Conservation (phyloP, 1,140 invertebrate species). For the Dendroctonus valens region DNA sequence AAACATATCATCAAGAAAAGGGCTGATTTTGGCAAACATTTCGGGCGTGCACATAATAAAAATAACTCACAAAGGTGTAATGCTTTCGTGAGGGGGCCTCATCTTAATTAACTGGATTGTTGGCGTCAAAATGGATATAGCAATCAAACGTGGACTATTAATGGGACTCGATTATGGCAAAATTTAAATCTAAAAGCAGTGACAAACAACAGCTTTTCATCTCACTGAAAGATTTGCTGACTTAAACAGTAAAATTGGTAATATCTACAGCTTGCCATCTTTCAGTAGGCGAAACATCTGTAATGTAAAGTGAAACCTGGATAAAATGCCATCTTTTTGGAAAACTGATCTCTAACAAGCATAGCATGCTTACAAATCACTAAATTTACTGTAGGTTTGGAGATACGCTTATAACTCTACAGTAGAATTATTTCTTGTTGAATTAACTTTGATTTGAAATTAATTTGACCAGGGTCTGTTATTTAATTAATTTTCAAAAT, state of each 20-base stretch:
- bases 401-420: neutral
- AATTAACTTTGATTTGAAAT: neutral
- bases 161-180: too few species aligned
- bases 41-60: slow-evolving; percentile 39
- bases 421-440: slow-evolving; percentile 4
- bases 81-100: slow-evolving; percentile 42
- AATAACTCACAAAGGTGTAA: slow-evolving; percentile 41
- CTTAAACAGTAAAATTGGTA: too few species aligned
- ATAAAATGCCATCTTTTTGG: slow-evolving; percentile 1
- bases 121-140: too few species aligned
- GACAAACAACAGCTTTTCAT: too few species aligned
- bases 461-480: neutral
- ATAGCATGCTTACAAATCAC: slow-evolving; percentile 23
- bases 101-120: neutral
- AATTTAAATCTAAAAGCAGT: too few species aligned
- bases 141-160: too few species aligned
- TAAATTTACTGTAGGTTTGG: slow-evolving; percentile 6
- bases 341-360: slow-evolving; percentile 1
- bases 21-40: slow-evolving; percentile 21
- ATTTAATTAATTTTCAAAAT: neutral
- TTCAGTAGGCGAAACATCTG: too few species aligned
- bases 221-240: too few species aligned
- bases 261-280: too few species aligned
- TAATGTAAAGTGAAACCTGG: too few species aligned
- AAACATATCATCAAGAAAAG: slow-evolving; percentile 13